These are phyloP conservation scores for Neosilurus hyrtlii DNA, from an alignment of 2,797 vertebrate genomes.

Conservation along the genomic window DNA sequence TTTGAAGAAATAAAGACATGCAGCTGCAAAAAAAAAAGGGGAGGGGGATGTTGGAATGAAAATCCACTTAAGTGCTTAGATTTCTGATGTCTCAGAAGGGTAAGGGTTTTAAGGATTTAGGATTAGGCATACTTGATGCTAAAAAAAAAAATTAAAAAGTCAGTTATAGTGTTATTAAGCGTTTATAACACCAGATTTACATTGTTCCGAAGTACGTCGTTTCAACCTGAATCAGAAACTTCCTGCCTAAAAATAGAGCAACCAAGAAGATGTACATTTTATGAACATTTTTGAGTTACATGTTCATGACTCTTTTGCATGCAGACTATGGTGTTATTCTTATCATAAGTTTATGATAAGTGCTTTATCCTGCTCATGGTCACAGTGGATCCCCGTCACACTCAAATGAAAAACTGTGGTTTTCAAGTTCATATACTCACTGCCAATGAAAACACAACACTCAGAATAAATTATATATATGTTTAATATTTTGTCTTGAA, in stretches of 20 bases:
- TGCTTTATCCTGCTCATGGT: background rate
- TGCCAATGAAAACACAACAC: too few relatives aligned
- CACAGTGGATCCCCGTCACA: background rate
- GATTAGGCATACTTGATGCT: constrained; percentile 43
- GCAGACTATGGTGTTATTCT: background rate
- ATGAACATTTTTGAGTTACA: background rate
- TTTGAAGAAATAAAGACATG: constrained; percentile 11
- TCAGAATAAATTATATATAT: too few relatives aligned
- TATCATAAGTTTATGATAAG: too few relatives aligned
- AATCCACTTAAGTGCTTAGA: constrained; percentile 47
- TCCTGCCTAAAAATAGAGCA: background rate
- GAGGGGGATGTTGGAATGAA: constrained; percentile 14
- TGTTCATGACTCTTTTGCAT: background rate
- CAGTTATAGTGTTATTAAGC: constrained; percentile 10
- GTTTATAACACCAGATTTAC: background rate
- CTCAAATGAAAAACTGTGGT: too few relatives aligned
- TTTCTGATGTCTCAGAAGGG: constrained; percentile 51
- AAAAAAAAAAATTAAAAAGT: constrained; percentile 15
- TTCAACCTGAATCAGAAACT: background rate
- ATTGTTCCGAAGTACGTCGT: constrained; percentile 23
- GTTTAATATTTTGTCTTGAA: too few relatives aligned
- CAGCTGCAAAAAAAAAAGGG: background rate
- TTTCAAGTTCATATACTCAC: too few relatives aligned
- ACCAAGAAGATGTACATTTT: background rate
- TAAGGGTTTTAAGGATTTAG: background rate